Evolutionary conservation across 2,888 invertebrate species (phyloP).

Genomic region (Fragum sueziense): DNA sequence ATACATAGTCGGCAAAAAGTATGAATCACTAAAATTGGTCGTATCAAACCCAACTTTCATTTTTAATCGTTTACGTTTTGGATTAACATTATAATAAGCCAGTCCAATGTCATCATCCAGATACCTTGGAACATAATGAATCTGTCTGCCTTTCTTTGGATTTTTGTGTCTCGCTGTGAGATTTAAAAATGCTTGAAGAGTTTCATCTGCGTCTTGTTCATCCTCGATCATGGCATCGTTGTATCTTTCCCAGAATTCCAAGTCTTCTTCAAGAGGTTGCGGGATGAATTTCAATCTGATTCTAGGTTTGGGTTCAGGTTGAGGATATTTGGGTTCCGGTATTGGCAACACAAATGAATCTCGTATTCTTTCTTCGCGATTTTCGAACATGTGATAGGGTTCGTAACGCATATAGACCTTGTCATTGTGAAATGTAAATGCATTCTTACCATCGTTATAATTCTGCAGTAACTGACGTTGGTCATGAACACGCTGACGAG

Average conservation of each 20-base stretch:
- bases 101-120: background rate
- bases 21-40: constrained; percentile 1
- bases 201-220: constrained; percentile 34
- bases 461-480: constrained; percentile 61
- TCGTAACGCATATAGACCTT: constrained; percentile 35
- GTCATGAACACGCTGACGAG: constrained; percentile 66
- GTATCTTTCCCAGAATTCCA: constrained; percentile 31
- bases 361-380: constrained; percentile 34
- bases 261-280: constrained; percentile 25
- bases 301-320: constrained; percentile 25
- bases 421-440: constrained; percentile 47
- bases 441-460: constrained; percentile 67
- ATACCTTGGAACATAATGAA: constrained; percentile 25
- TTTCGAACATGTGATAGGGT: constrained; percentile 41
- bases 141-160: constrained; percentile 8
- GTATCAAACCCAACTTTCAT: constrained; percentile 15
- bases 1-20: constrained; percentile 1
- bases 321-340: background rate
- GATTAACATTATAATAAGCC: background rate
- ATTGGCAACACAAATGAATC: constrained; percentile 48
- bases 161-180: constrained; percentile 33
- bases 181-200: constrained; percentile 41
- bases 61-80: background rate
- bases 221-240: constrained; percentile 27
- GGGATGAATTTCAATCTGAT: constrained; percentile 51